These are phyloP conservation scores for Conus betulinus DNA, from an alignment of 1,140 invertebrate species.

Conservation along the genomic window DNA sequence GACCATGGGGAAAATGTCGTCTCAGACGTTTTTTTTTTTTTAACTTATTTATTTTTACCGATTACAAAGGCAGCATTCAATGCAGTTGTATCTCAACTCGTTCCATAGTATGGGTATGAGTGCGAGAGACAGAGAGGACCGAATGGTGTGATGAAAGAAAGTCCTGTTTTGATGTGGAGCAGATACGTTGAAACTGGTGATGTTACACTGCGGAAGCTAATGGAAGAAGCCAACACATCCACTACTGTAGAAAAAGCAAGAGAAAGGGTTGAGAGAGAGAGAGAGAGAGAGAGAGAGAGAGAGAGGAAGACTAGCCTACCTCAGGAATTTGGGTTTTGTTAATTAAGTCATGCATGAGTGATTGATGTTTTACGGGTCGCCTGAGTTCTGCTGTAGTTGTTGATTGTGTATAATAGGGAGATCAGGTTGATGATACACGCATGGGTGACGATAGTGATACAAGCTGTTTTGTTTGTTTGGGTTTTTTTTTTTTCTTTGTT, in stretches of 20 bases:
- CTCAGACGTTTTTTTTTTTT: slow-evolving; percentile 20
- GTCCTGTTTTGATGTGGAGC: not conserved
- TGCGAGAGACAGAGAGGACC: not conserved
- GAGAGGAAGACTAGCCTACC: not conserved
- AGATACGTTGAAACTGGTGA: too few species aligned
- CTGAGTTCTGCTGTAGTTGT: not conserved
- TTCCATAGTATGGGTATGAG: slow-evolving; percentile 7
- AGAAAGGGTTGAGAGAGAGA: not conserved
- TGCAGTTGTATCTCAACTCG: slow-evolving; percentile 27
- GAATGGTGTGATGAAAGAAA: not conserved
- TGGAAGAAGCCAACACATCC: too few species aligned
- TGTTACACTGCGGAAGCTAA: too few species aligned
- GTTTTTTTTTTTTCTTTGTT: not conserved
- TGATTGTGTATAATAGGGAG: not conserved
- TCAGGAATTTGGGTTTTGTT: not conserved
- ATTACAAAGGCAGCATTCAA: slow-evolving; percentile 48
- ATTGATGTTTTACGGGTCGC: not conserved
- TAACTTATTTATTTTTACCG: not conserved
- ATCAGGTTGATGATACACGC: not conserved
- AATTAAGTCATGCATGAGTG: not conserved
- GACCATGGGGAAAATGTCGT: not conserved
- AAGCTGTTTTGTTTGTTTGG: not conserved
- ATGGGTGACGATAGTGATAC: not conserved
- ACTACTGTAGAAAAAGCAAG: not conserved
- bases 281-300: not conserved